Evolutionary conservation across 2,888 invertebrate species (phyloP), one percentile per base, ranked within the genome.

Genomic region (Hyles lineata): DNA sequence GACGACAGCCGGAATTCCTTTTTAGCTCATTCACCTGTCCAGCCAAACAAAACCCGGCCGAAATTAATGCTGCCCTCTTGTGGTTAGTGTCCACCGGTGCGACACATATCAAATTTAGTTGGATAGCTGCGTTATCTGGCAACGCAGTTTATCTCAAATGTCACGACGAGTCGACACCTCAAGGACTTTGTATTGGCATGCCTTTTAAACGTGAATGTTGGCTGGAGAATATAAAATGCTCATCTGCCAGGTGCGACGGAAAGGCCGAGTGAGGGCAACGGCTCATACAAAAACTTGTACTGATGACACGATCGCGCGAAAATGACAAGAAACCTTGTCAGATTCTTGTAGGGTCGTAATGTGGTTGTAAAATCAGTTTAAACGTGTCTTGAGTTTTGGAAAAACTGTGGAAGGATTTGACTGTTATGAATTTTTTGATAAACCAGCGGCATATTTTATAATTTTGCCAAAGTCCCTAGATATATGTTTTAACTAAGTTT

Each of bases 91-190:
- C 23, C 11, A 23, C 2, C 23, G 59, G 69, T 25, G 52, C 60
- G 32, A 72, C 59, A 7, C 43, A 74, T 59, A 70, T 75, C 67
- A 50, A 58, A 21, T 58, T 72, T 63, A 55, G 35, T 43, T 58
- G 67, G 72, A 25, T 76, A 76, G 77, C 73, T 62, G 72, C 80
- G 77, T 85, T 86, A 89, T 89, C 87, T 83, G 75, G 76, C 77
- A 80, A 73, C 74, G 80, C 78, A 83, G 84, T 87, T 87, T 88
- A 90, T 90, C 89, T 89, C 80, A 83, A 83, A 84, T 84, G 84
- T 84, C 83, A 81, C 75, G 80, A 74, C 69, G 73, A 77, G 79
- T 75, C 79, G 86, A 87, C 88, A 84, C 76, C 77, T 87, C 89
- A 90, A 90, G 91, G 90, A 81, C 83, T 71, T 21, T 62, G 50